Conservation (phyloP, 2,888 invertebrate species). For the Alloplasta piceator region DNA sequence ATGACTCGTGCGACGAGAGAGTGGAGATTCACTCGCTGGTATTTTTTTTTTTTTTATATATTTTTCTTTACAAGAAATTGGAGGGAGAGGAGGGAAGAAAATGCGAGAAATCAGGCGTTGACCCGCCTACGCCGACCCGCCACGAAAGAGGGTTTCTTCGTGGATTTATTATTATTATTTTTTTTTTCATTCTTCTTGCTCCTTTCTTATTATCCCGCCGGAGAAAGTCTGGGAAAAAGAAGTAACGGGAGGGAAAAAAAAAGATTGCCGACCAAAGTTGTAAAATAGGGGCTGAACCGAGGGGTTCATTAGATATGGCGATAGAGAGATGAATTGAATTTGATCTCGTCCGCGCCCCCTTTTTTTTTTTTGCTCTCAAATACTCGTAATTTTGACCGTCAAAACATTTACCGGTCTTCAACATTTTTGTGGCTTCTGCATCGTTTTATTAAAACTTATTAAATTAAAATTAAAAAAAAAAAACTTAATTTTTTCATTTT, state of each 20-base stretch:
- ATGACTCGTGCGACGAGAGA: slow-evolving; percentile 73
- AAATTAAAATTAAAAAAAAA: too few relatives aligned
- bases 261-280: slow-evolving; percentile 22
- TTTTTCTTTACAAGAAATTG: slow-evolving; percentile 20
- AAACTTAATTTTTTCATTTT: too few relatives aligned
- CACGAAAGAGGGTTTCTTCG: slow-evolving; percentile 23
- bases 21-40: slow-evolving; percentile 43
- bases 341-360: slow-evolving; percentile 70
- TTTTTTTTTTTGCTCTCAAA: slow-evolving; percentile 57
- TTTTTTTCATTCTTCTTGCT: slow-evolving; percentile 32
- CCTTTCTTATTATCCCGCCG: slow-evolving; percentile 10
- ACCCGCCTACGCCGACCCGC: slow-evolving; percentile 62
- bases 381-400: slow-evolving; percentile 75
- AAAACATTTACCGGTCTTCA: slow-evolving; percentile 71
- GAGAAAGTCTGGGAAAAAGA: slow-evolving; percentile 30
- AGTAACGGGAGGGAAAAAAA: slow-evolving; percentile 35
- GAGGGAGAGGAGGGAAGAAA: slow-evolving; percentile 13
- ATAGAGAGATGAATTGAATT: slow-evolving; percentile 77
- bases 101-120: slow-evolving; percentile 43
- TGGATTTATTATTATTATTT: too few relatives aligned
- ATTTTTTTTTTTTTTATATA: slow-evolving; percentile 42
- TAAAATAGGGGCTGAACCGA: slow-evolving; percentile 42
- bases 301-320: slow-evolving; percentile 69
- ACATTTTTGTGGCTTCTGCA: slow-evolving; percentile 32
- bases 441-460: too few relatives aligned